A percentile compares a stretch with the other conserved stretches of the same genome.
Conservation (phyloP, 2,113 vertebrate species). For the Mustela nigripes region DNA sequence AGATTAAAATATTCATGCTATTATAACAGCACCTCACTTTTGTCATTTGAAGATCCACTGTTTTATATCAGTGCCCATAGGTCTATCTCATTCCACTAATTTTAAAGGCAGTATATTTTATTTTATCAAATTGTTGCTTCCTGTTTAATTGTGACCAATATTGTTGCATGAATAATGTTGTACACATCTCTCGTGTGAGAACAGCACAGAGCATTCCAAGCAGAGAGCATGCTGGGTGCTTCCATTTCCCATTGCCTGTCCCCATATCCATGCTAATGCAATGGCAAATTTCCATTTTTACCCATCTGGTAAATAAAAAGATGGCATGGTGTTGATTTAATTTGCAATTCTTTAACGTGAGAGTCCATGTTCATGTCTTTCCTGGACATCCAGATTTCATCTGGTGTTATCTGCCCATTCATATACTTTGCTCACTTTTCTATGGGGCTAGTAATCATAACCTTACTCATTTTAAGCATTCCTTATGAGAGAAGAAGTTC, state of each 20-base stretch:
- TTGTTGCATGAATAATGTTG: not conserved
- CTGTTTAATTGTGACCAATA: not conserved
- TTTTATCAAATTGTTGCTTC: not conserved
- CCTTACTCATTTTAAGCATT: not conserved
- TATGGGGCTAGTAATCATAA: not conserved
- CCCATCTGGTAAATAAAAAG: not conserved
- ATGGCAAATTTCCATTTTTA: not conserved
- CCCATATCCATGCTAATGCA: fast-evolving
- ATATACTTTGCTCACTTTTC: not conserved
- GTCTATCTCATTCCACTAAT: not conserved
- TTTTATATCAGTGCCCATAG: not conserved
- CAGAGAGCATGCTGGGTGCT: not conserved
- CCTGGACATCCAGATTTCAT: not conserved
- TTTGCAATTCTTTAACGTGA: not conserved
- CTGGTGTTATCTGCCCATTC: not conserved
- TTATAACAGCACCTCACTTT: not conserved
- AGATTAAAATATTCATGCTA: not conserved
- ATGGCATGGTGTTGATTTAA: too few species aligned
- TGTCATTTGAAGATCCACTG: not conserved
- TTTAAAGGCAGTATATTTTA: not conserved
- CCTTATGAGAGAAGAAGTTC: not conserved
- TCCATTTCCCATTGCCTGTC: not conserved
- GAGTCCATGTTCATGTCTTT: not conserved
- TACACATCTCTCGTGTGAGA: not conserved
- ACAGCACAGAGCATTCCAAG: not conserved